phyloP scores from a whole-genome alignment of 2,113 vertebrate genomes.

The Conger conger region DNA sequence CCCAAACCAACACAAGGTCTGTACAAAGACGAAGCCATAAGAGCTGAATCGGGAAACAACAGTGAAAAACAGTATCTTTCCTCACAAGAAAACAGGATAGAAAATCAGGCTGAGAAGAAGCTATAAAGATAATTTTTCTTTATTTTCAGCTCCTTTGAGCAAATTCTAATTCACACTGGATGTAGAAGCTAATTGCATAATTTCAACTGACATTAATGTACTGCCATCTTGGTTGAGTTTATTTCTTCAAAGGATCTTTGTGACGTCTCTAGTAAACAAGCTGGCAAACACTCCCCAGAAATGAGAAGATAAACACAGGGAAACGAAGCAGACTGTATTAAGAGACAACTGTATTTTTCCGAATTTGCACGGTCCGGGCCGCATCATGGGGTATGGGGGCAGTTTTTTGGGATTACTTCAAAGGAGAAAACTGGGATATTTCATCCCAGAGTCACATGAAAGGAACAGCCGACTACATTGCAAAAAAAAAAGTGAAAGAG shows the following conservation, averaged over 20 bases:
- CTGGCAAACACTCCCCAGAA: background rate
- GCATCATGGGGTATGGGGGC: constrained; percentile 20
- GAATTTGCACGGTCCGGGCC: background rate
- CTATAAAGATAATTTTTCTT: background rate
- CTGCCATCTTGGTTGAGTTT: background rate
- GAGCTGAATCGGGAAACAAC: background rate
- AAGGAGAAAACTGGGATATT: constrained; percentile 46
- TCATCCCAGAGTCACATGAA: constrained; percentile 59
- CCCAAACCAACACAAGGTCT: background rate
- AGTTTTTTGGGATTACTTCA: constrained; percentile 47
- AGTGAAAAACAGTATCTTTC: background rate
- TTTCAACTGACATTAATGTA: background rate
- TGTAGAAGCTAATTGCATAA: background rate
- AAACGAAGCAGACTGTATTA: background rate
- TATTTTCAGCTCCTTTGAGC: background rate
- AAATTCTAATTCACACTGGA: background rate
- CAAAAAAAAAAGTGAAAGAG: constrained; percentile 54
- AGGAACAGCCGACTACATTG: constrained; percentile 31
- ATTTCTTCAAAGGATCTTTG: background rate
- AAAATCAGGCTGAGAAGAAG: background rate
- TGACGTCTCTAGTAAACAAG: constrained; percentile 12
- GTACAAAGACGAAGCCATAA: background rate
- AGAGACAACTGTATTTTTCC: constrained; percentile 10
- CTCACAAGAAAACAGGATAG: background rate
- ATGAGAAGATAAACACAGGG: background rate